Conservation (phyloP, 2,113 vertebrate species). For the Acrocephalus arundinaceus region DNA sequence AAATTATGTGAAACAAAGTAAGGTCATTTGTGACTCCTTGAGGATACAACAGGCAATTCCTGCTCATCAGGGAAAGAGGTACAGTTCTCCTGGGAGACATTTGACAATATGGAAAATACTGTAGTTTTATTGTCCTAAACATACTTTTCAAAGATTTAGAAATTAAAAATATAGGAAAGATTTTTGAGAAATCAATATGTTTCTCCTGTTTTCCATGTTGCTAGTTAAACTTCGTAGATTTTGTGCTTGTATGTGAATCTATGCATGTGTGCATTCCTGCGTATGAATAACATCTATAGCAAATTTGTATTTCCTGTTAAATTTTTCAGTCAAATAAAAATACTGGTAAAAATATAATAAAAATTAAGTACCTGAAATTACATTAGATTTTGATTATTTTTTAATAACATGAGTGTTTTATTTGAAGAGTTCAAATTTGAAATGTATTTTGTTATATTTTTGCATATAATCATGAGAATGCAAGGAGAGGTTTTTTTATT, state of each 20-base stretch:
- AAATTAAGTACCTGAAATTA: not conserved
- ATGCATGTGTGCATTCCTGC: not conserved
- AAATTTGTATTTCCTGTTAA: not conserved
- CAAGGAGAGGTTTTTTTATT: not conserved
- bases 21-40: not conserved
- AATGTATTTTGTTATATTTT: not conserved
- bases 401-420: not conserved
- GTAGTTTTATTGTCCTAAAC: not conserved
- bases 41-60: not conserved
- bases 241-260: not conserved
- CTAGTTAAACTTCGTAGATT: not conserved
- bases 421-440: not conserved
- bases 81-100: not conserved
- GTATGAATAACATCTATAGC: not conserved
- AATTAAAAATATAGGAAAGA: not conserved
- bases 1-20: not conserved
- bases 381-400: not conserved
- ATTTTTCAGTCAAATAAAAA: not conserved
- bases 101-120: not conserved
- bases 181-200: not conserved
- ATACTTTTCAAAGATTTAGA: not conserved
- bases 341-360: not conserved
- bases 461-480: not conserved
- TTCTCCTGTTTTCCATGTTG: not conserved
- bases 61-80: not conserved